phyloP scores from a whole-genome alignment of 2,797 vertebrate genomes.

The Gymnodraco acuticeps region DNA sequence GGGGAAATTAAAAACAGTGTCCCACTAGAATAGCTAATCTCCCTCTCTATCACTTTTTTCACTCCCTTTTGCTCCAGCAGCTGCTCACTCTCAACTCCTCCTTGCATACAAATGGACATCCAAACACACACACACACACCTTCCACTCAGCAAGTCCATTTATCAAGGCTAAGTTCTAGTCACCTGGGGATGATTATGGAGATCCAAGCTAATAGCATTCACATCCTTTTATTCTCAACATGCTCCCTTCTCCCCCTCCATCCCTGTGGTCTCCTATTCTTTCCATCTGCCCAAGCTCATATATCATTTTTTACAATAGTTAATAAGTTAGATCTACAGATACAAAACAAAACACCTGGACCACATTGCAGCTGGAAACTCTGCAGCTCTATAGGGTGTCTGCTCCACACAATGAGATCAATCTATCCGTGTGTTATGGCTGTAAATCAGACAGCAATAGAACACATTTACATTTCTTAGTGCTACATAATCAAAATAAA shows the following conservation, averaged over 20 bases:
- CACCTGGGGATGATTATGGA: slow-evolving; percentile 82
- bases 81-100: slow-evolving; percentile 66
- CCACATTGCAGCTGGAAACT: slow-evolving; percentile 40
- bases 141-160: slow-evolving; percentile 73
- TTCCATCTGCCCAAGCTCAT: slow-evolving; percentile 70
- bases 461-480: background rate
- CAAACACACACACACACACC: slow-evolving; percentile 40
- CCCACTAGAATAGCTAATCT: slow-evolving; percentile 74
- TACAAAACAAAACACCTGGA: slow-evolving; percentile 61
- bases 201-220: slow-evolving; percentile 79
- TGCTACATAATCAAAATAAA: background rate
- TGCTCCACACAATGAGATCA: slow-evolving; percentile 14
- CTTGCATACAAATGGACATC: slow-evolving; percentile 54
- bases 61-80: slow-evolving; percentile 57
- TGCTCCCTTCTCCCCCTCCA: slow-evolving; percentile 57
- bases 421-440: background rate
- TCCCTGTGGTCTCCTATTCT: slow-evolving; percentile 76
- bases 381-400: slow-evolving; percentile 25
- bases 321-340: slow-evolving; percentile 65
- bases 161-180: slow-evolving; percentile 82
- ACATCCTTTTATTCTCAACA: slow-evolving; percentile 73
- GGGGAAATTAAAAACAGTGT: slow-evolving; percentile 82
- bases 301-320: slow-evolving; percentile 69
- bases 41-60: slow-evolving; percentile 63
- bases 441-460: background rate